These are phyloP conservation scores for Lithophane semibrunnea DNA, from an alignment of 2,888 invertebrate species.

Conservation along the genomic window DNA sequence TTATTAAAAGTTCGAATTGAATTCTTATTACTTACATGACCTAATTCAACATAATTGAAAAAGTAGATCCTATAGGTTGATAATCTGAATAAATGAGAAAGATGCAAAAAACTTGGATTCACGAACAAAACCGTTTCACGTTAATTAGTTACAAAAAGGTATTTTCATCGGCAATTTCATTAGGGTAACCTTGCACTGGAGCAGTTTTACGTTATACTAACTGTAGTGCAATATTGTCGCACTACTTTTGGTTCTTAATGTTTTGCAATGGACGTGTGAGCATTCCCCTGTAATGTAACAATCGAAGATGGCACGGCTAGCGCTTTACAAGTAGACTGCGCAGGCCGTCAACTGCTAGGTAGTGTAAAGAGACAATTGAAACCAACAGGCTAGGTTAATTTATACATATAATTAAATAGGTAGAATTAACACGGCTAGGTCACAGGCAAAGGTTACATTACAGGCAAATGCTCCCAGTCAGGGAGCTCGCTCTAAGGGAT, in stretches of 20 bases:
- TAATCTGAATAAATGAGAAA: slow-evolving; percentile 54
- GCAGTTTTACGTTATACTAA: background rate
- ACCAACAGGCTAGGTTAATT: too few relatives aligned
- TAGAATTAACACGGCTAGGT: too few relatives aligned
- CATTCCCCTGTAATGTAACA: too few relatives aligned
- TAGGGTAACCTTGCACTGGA: slow-evolving; percentile 57
- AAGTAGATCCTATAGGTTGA: slow-evolving; percentile 10
- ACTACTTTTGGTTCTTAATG: background rate
- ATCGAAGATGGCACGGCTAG: too few relatives aligned
- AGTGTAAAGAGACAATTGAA: too few relatives aligned
- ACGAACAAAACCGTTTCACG: slow-evolving; percentile 64
- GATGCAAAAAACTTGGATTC: slow-evolving; percentile 52
- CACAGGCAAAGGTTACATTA: too few relatives aligned
- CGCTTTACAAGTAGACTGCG: background rate
- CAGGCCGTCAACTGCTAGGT: too few relatives aligned
- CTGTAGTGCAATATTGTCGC: background rate
- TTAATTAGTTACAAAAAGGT: slow-evolving; percentile 75
- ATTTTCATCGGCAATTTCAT: slow-evolving; percentile 70
- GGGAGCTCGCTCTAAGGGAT: background rate
- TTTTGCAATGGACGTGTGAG: background rate
- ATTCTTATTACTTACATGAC: background rate
- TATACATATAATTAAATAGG: too few relatives aligned
- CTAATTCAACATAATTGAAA: slow-evolving; percentile 10
- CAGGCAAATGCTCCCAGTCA: too few relatives aligned
- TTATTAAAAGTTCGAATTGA: slow-evolving; percentile 11